Evolutionary conservation across 1,140 invertebrate genomes (phyloP).

Genomic region (Babylonia areolata): DNA sequence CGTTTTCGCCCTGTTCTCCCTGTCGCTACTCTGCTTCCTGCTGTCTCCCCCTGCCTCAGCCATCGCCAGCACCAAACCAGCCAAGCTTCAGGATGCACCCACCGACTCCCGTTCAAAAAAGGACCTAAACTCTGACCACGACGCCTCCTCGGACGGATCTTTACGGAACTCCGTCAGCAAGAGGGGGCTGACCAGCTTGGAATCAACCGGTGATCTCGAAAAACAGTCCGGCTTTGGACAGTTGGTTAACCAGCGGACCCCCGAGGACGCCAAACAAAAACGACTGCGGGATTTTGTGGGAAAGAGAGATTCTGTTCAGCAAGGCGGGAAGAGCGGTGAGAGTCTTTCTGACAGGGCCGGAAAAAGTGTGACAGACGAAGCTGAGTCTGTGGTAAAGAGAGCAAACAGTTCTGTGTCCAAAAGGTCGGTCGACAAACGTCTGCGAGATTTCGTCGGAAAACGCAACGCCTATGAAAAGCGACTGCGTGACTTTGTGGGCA

Average conservation of each 20-base stretch:
- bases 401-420: not conserved
- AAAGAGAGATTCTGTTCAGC: not conserved
- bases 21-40: not conserved
- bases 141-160: not conserved
- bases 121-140: not conserved
- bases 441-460: constrained; percentile 5
- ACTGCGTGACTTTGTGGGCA: constrained; percentile 22
- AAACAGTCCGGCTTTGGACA: not conserved
- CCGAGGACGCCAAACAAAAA: not conserved
- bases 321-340: no score
- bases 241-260: not conserved
- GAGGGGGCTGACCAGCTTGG: not conserved
- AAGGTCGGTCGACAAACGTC: not conserved
- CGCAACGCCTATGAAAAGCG: not conserved
- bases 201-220: not conserved
- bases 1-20: not conserved
- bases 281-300: constrained; percentile 19
- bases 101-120: not conserved
- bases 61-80: not conserved
- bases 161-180: constrained; percentile 12
- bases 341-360: no score
- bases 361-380: not conserved
- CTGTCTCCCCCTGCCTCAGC: not conserved
- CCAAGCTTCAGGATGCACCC: not conserved
- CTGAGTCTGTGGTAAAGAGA: not conserved